Base-by-base conservation (phyloP, 2,888 invertebrate genomes). In the Thalpophila matura region DNA sequence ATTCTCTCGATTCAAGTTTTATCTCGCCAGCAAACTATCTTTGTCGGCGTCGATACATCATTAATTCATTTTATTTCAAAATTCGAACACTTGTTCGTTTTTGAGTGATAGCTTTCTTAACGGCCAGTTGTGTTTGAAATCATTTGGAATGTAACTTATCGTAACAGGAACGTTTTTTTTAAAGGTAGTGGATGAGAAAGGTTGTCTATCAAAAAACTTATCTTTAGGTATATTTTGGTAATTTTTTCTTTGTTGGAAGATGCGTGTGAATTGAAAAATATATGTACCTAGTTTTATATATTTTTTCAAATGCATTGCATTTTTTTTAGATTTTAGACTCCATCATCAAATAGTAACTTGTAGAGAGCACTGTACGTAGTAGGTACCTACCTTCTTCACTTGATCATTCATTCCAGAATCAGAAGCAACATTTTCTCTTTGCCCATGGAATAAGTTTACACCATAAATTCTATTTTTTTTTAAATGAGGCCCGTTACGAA, bases 61-160 rank as follows among this genome's bases (percentile, higher is more conserved):
- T 86, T 84, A 83, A 84, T 87, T 86, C 65, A 81, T 84, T 84
- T 86, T 82, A 84, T 84, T 86, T 85, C 69, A 78, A 83, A 86
- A 61, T 77, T 82, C 76, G 77, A 83, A 80, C 70, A 72, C 71
- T 74, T 79, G 79, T 80, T 74, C 74, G 61, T 81, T 80, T 80
- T 84, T 74, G 75, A 81, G 58, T 80, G 80, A 82, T 81, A 76
- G 77, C 79, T 84, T 80, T 81, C 73, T 77, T 77, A 76, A 67
- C 65, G 54, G 77, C 66, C 74, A 74, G 64, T 54, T 67, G 65
- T 64, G 72, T 78, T 69, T 67, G 40, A 66, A 72, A 71, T 76
- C 60, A 73, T 78, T 79, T 64, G 72, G 77, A 75, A 79, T 79
- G 79, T 67, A 56, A 74, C 67, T 76, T 72, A 79, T 79, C 75